Conservation (phyloP, 2,113 vertebrate species). For the Notarius lentiginosus region DNA sequence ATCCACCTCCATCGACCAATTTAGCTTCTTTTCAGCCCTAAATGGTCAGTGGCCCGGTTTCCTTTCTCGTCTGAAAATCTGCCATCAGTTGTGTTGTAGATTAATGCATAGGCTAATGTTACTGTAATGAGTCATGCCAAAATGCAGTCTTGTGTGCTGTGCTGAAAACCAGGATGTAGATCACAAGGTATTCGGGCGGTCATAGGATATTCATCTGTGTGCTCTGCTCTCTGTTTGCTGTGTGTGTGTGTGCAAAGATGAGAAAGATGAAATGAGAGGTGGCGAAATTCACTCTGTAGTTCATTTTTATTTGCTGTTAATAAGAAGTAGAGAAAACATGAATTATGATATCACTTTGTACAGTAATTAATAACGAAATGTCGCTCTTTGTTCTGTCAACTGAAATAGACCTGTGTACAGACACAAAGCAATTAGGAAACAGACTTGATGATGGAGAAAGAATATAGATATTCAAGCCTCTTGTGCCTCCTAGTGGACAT, state of each 20-base stretch:
- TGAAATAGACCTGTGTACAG: background rate
- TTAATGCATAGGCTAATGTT: constrained; percentile 1
- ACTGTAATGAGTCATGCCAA: constrained; percentile 15
- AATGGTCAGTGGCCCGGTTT: background rate
- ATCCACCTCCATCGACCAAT: constrained; percentile 4
- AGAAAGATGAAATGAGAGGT: background rate
- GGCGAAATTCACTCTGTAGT: background rate
- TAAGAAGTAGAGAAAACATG: background rate
- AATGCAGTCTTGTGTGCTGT: constrained; percentile 1
- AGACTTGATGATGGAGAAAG: background rate
- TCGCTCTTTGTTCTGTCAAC: background rate
- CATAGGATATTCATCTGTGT: constrained; percentile 75
- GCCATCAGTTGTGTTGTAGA: background rate
- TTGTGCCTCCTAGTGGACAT: constrained; percentile 17
- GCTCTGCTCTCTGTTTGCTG: constrained; percentile 53
- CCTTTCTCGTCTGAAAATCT: background rate
- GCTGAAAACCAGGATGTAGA: constrained; percentile 66
- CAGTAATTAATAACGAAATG: background rate
- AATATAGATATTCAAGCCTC: background rate
- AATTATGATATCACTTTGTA: background rate
- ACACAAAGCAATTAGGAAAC: background rate
- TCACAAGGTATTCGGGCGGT: constrained; percentile 61
- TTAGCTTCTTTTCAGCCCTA: background rate
- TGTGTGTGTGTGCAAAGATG: constrained; percentile 42
- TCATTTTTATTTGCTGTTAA: background rate